Percentiles rank a stretch among this genome's conserved stretches.
phyloP scores from a whole-genome alignment of 2,888 invertebrate species.

The Poecilus cupreus region DNA sequence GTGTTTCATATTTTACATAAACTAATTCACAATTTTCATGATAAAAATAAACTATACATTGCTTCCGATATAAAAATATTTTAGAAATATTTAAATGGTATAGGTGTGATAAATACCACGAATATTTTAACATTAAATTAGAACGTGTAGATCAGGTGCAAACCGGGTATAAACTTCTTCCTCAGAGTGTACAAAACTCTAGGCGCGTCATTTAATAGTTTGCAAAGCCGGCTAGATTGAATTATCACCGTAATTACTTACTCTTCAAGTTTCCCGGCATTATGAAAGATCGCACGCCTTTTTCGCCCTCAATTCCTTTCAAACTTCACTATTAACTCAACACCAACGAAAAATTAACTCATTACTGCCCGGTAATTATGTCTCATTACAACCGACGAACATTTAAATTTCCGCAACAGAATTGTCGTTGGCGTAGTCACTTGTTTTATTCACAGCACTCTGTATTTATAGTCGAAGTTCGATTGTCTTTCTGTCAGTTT shows the following conservation, averaged over 20 bases:
- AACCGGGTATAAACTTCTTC: not conserved
- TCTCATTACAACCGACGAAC: constrained; percentile 29
- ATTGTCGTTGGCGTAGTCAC: not conserved
- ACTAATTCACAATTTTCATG: too few species aligned
- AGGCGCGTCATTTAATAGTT: constrained; percentile 31
- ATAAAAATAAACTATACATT: too few species aligned
- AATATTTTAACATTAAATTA: constrained; percentile 2
- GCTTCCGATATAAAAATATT: too few species aligned
- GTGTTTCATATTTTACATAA: too few species aligned
- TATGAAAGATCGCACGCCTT: constrained; percentile 20
- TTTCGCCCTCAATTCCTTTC: constrained; percentile 16
- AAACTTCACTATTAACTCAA: constrained; percentile 29
- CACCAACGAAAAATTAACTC: constrained; percentile 44
- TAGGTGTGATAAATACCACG: too few species aligned
- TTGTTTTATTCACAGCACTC: constrained; percentile 43
- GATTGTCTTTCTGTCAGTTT: constrained; percentile 15
- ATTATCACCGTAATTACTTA: constrained; percentile 35
- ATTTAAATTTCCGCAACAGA: constrained; percentile 24
- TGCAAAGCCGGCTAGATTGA: constrained; percentile 39
- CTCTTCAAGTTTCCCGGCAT: constrained; percentile 49
- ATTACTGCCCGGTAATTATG: constrained; percentile 31
- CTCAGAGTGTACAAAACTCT: not conserved
- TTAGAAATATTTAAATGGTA: too few species aligned
- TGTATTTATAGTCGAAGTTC: not conserved
- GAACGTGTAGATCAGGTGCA: not conserved